These are phyloP conservation scores for Gadopsis bispinosus DNA, from an alignment of 2,797 vertebrate species.

Conservation along the genomic window DNA sequence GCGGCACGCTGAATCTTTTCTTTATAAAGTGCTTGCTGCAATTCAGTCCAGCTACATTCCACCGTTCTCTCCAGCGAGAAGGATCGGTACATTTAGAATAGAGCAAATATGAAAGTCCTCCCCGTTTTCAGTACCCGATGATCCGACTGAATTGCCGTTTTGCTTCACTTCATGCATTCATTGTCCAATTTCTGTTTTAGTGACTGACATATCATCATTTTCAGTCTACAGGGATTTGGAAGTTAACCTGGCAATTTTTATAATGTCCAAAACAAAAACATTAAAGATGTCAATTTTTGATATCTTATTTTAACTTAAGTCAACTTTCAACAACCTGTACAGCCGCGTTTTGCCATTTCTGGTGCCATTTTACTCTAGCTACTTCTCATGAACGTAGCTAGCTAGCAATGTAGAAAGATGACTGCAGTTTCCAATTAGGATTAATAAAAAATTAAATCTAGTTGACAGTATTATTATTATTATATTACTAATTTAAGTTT, in stretches of 20 bases:
- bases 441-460: too few species aligned
- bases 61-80: background rate
- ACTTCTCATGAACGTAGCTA: background rate
- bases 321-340: background rate
- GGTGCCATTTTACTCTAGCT: too few species aligned
- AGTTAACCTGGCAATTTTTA: too few species aligned
- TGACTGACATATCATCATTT: conserved; percentile 1
- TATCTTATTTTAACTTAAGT: too few species aligned
- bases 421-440: background rate
- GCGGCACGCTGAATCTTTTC: background rate
- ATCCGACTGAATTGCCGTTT: background rate
- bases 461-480: too few species aligned
- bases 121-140: background rate
- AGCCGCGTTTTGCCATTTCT: background rate
- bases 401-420: background rate
- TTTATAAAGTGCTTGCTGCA: background rate
- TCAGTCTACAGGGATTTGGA: background rate
- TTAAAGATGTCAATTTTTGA: too few species aligned
- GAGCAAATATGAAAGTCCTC: background rate
- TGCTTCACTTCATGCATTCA: background rate
- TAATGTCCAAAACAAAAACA: too few species aligned
- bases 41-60: background rate
- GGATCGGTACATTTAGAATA: background rate
- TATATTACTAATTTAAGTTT: background rate
- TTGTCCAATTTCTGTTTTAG: background rate